A percentile compares a stretch with the other conserved stretches of the same genome.
Evolutionary conservation across 30 jellyfish, hydroid and myxozoan species (phyloP).

Genomic region (Aurelia coerulea): DNA sequence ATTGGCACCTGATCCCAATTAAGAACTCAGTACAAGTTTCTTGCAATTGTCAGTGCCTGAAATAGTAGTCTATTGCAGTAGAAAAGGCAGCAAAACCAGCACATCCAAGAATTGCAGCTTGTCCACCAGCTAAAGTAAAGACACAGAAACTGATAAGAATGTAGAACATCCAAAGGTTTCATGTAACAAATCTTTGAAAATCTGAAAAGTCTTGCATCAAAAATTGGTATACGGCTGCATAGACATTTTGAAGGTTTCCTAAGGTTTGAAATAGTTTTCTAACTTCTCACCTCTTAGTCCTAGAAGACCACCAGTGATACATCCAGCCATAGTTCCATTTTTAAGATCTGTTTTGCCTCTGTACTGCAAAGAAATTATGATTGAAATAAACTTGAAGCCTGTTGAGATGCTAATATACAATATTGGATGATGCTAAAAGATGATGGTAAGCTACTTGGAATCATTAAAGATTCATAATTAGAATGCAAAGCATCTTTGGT

Average conservation of each 20-base stretch:
- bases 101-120: conserved; percentile 98
- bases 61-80: conserved; percentile 95
- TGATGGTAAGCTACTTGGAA: too few relatives aligned
- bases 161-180: neutral
- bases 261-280: neutral
- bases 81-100: conserved; percentile 99
- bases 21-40: too few relatives aligned
- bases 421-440: too few relatives aligned
- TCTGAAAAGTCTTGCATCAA: too few relatives aligned
- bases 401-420: too few relatives aligned
- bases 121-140: conserved; percentile 92
- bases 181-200: too few relatives aligned
- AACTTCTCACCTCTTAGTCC: conserved; percentile 81
- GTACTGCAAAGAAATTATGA: conserved; percentile 38
- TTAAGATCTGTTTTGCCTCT: conserved; percentile 94
- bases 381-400: too few relatives aligned
- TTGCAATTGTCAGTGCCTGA: conserved; percentile 63
- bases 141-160: neutral
- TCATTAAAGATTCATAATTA: too few relatives aligned
- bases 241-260: too few relatives aligned
- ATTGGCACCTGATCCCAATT: too few relatives aligned
- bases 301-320: conserved; percentile 95
- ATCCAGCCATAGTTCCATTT: conserved; percentile 99
- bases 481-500: too few relatives aligned
- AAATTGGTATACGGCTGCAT: too few relatives aligned